Percentiles rank a stretch among this genome's conserved stretches.
Evolutionary conservation across 1,140 invertebrate species (phyloP).

Genomic region (Papilio polyxenes): DNA sequence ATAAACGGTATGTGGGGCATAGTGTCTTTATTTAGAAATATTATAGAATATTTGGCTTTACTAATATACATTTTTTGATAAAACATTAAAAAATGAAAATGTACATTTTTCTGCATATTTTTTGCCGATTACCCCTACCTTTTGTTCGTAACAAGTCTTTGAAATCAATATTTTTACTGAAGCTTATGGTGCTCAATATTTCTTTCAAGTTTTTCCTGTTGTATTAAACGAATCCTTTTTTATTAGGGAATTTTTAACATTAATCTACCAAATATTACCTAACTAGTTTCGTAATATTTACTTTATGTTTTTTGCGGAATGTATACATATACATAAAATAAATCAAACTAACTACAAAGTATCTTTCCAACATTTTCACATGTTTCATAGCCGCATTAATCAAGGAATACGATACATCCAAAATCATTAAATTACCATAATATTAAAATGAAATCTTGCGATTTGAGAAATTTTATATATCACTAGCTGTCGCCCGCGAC

Average conservation of each 20-base stretch:
- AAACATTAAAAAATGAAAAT: no score
- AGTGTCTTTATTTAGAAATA: neutral
- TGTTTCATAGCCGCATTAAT: neutral
- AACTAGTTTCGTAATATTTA: neutral
- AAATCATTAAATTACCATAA: constrained; percentile 7
- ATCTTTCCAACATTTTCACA: neutral
- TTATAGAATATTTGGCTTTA: no score
- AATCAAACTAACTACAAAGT: neutral
- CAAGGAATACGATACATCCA: neutral
- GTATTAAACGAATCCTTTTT: no score
- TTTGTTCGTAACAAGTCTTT: no score
- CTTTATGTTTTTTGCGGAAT: neutral
- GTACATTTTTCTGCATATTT: no score
- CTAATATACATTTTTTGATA: no score
- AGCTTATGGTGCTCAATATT: neutral
- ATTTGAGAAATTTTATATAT: neutral
- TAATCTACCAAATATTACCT: neutral
- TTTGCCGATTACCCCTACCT: no score
- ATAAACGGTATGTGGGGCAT: neutral
- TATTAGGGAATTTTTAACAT: neutral
- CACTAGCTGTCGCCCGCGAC: neutral
- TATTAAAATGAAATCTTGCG: constrained; percentile 4
- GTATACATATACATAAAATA: neutral
- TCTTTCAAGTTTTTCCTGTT: neutral
- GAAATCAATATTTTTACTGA: no score